Evolutionary conservation across 2,113 vertebrate species (phyloP), one percentile per base, ranked within the genome.

Genomic region (Cryptomyrus ogoouensis): DNA sequence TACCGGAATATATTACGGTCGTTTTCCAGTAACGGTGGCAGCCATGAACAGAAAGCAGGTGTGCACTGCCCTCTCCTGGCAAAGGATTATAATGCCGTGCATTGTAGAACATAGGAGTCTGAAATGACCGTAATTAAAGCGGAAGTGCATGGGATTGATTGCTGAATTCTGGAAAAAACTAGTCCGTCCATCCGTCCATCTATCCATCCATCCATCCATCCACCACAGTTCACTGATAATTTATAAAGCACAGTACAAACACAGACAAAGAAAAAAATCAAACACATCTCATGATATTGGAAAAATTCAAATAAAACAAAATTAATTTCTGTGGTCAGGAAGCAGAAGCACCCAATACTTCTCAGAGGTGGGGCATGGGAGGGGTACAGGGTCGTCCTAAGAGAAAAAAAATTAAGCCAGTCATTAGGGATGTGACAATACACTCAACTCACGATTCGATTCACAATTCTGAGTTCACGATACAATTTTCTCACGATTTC

Each of bases 11-110:
- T 77, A 77, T 66, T 66, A 66, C 24, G 58, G 3, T 35, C 31
- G 12, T 77, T 77, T 77, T 17, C 70, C 70, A 35, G 27, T 15
- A 5, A 74, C 27, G 70, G 42, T 39, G 42, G 13, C 35, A 19
- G 47, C 17, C 46, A 31, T 39, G 4, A 31, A 8, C 12, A 88
- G 17, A 27, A 90, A 47, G 49, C 49, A 52, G 39, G 56, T 92
- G 2, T 86, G 86, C 91, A 90, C 91, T 93, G 92, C 91, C 35
- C 91, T 90, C 93, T 15, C 52, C 27, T 92, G 94, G 92, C 90
- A 1, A 86, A 39, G 0, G 0, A 0, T 7, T 0, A 1, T 83
- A 92, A 77, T 93, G 91, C 92, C 42, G 46, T 0, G 21, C 46
- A 12, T 35, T 35, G 85, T 15, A 35, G 5, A 27, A 35, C 5